A percentile compares a stretch with the other conserved stretches of the same genome.
Evolutionary conservation across 2,797 vertebrate genomes (phyloP).

Genomic region (Limnodromus scolopaceus): DNA sequence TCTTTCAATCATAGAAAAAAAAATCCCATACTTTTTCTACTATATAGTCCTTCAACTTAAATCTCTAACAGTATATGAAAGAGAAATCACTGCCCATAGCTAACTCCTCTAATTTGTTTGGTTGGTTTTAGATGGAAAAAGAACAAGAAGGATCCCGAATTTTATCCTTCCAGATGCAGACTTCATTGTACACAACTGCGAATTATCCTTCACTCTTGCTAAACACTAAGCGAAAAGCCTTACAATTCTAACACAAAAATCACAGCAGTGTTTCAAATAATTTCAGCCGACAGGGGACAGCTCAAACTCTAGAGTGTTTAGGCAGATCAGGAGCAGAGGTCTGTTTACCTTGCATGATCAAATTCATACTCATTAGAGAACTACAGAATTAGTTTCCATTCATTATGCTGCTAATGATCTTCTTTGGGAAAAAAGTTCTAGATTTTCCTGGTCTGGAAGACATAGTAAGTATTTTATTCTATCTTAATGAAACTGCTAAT

Average conservation of each 20-base stretch:
- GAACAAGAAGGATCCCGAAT: neutral
- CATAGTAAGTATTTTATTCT: neutral
- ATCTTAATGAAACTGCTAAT: neutral
- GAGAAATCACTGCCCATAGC: neutral
- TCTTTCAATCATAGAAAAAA: neutral
- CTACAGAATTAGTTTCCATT: conserved; percentile 3
- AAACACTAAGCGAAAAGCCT: neutral
- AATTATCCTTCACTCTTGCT: neutral
- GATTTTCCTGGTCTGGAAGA: neutral
- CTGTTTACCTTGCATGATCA: neutral
- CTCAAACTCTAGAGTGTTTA: neutral
- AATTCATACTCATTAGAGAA: neutral
- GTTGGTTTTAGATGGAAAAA: neutral
- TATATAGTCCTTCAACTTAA: neutral
- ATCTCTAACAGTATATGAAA: neutral
- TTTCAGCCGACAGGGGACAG: neutral
- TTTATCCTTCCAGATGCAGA: neutral
- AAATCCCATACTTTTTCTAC: neutral
- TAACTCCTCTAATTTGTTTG: neutral
- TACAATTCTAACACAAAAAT: neutral
- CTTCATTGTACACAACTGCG: neutral
- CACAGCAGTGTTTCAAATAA: neutral
- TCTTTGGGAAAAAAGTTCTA: neutral
- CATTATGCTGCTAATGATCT: neutral
- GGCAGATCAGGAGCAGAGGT: neutral